phyloP scores from a whole-genome alignment of 1,140 invertebrate species.

The Dreissena polymorpha region DNA sequence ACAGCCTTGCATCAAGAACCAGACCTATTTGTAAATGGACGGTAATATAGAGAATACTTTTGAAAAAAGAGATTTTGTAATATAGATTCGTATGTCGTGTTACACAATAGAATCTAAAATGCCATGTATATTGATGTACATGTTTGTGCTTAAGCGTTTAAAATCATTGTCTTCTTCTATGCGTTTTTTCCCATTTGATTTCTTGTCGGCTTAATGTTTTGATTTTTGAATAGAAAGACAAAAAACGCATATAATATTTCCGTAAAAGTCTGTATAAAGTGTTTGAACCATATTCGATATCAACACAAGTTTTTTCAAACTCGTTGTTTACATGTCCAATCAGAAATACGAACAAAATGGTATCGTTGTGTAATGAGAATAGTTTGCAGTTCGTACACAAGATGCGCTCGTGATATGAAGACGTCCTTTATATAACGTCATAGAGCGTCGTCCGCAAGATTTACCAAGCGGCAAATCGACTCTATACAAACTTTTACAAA shows the following conservation, averaged over 20 bases:
- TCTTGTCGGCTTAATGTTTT: slow-evolving; percentile 94
- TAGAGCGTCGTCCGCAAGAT: slow-evolving; percentile 33
- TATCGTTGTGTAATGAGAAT: slow-evolving; percentile 29
- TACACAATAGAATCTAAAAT: neutral
- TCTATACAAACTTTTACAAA: too few relatives aligned
- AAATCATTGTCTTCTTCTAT: neutral
- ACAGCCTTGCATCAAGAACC: neutral
- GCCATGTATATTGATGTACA: neutral
- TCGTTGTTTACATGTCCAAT: slow-evolving; percentile 38
- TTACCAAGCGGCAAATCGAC: slow-evolving; percentile 25
- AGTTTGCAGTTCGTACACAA: slow-evolving; percentile 2
- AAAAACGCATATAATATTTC: neutral
- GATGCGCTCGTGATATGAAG: slow-evolving; percentile 33
- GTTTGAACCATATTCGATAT: neutral
- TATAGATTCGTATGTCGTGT: neutral
- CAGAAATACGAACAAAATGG: slow-evolving; percentile 52
- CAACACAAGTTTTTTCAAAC: too few relatives aligned
- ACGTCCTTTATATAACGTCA: slow-evolving; percentile 29
- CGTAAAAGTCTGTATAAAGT: neutral
- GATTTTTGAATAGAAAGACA: slow-evolving; percentile 97
- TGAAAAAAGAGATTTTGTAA: neutral
- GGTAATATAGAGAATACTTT: neutral
- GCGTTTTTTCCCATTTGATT: slow-evolving; percentile 83
- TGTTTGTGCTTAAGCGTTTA: neutral
- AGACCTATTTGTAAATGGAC: too few relatives aligned